These are phyloP conservation scores for Sphaerodactylus townsendi DNA, from an alignment of 2,113 vertebrate genomes.

Conservation along the genomic window DNA sequence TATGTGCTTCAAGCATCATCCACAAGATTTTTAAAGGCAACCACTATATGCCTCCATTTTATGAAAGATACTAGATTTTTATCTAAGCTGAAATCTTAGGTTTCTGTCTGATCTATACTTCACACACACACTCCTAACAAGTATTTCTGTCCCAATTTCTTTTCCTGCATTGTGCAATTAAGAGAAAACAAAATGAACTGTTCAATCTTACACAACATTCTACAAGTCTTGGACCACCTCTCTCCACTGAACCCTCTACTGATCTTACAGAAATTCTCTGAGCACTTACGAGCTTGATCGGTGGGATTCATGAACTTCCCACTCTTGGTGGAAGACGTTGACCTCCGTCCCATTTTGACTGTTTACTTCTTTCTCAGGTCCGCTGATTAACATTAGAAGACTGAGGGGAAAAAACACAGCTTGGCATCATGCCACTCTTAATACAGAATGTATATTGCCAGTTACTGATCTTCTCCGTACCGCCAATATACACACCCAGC, in stretches of 20 bases:
- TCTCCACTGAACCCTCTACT: no score
- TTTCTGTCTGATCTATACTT: not conserved
- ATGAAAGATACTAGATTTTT: not conserved
- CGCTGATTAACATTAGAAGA: slow-evolving; percentile 12
- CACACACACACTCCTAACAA: not conserved
- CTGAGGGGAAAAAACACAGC: slow-evolving; percentile 33
- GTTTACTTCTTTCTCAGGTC: slow-evolving; percentile 36
- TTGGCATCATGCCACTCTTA: not conserved
- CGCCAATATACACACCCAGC: not conserved
- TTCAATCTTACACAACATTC: not conserved
- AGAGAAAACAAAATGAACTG: not conserved
- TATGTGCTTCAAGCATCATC: not conserved
- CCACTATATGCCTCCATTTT: not conserved
- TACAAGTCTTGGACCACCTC: not conserved
- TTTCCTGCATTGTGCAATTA: not conserved
- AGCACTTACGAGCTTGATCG: slow-evolving; percentile 94
- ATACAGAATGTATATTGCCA: not conserved
- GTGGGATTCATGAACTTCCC: slow-evolving; percentile 99
- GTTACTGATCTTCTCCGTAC: not conserved
- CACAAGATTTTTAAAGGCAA: not conserved
- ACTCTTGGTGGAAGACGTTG: slow-evolving; percentile 99
- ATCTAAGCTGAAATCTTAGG: not conserved
- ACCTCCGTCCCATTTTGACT: slow-evolving; percentile 91
- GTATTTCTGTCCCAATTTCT: not conserved
- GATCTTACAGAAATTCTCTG: not conserved